Conservation (phyloP, 1,140 invertebrate genomes). For the Neocloeon triangulifer region DNA sequence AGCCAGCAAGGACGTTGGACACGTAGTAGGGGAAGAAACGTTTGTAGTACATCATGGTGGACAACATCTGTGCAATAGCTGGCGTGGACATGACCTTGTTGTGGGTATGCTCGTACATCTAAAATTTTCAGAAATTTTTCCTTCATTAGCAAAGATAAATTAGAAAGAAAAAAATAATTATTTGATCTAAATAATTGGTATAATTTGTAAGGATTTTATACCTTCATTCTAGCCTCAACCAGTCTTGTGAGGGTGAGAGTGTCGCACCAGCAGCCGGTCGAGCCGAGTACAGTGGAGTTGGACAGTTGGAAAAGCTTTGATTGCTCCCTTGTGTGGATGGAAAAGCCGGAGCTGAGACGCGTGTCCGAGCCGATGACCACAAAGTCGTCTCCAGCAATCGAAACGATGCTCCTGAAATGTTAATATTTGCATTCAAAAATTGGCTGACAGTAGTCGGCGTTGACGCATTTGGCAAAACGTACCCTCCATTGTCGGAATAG, state of each 20-base stretch:
- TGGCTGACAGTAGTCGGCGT: too few species aligned
- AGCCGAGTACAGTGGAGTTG: slow-evolving; percentile 61
- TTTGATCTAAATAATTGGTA: neutral
- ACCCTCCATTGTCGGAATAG: slow-evolving; percentile 57
- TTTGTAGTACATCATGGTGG: slow-evolving; percentile 88
- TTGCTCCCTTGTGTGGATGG: slow-evolving; percentile 70
- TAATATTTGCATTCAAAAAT: neutral
- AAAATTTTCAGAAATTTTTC: too few species aligned
- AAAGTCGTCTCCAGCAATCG: slow-evolving; percentile 82
- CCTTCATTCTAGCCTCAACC: slow-evolving; percentile 64
- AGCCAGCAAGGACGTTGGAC: slow-evolving; percentile 79
- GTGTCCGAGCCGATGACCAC: slow-evolving; percentile 72
- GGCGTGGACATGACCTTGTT: slow-evolving; percentile 79
- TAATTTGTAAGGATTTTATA: slow-evolving; percentile 15
- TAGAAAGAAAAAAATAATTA: slow-evolving; percentile 2
- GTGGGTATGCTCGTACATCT: slow-evolving; percentile 93
- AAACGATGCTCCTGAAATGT: slow-evolving; percentile 52
- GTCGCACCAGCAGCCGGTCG: slow-evolving; percentile 93
- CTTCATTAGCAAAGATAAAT: slow-evolving; percentile 1
- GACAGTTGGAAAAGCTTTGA: slow-evolving; percentile 65
- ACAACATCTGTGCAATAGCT: slow-evolving; percentile 85
- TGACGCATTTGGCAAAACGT: slow-evolving; percentile 12
- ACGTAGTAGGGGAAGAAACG: slow-evolving; percentile 98
- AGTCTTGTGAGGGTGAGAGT: slow-evolving; percentile 77
- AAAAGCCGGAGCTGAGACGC: slow-evolving; percentile 74